A percentile compares a stretch with the other conserved stretches of the same genome.
Conservation (phyloP, 2,888 invertebrate genomes). For the Blastobasis lacticolella region DNA sequence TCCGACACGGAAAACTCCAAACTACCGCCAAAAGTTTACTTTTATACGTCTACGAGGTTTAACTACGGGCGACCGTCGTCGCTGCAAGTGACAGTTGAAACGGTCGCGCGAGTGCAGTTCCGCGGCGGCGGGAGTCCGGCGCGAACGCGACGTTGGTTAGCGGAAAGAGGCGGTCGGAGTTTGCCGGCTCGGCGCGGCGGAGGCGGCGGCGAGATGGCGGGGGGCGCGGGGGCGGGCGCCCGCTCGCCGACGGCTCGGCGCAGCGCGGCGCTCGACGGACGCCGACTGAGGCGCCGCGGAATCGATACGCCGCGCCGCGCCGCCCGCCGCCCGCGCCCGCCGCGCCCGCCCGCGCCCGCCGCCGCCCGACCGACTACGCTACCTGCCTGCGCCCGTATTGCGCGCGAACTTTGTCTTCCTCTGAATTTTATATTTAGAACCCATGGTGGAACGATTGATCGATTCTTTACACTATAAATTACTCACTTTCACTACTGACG, state of each 20-base stretch:
- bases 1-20: not conserved
- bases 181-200: conserved; percentile 64
- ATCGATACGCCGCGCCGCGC: conserved; percentile 61
- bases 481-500: too few relatives aligned
- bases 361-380: conserved; percentile 16
- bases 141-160: conserved; percentile 67
- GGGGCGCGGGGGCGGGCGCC: conserved; percentile 48
- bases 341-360: conserved; percentile 37
- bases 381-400: conserved; percentile 64
- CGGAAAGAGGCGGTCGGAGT: conserved; percentile 71
- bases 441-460: conserved; percentile 71
- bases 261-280: conserved; percentile 72
- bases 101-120: conserved; percentile 50
- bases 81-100: too few relatives aligned
- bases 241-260: conserved; percentile 66
- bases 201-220: conserved; percentile 33
- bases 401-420: conserved; percentile 73
- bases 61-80: conserved; percentile 13
- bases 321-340: conserved; percentile 44
- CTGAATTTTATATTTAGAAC: conserved; percentile 73
- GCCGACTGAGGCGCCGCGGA: conserved; percentile 69
- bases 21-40: not conserved
- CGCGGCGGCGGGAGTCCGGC: conserved; percentile 64
- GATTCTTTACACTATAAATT: conserved; percentile 68
- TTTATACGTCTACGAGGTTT: not conserved